Base-by-base conservation (phyloP, 2,888 invertebrate genomes). In the Opisthograptis luteolata region DNA sequence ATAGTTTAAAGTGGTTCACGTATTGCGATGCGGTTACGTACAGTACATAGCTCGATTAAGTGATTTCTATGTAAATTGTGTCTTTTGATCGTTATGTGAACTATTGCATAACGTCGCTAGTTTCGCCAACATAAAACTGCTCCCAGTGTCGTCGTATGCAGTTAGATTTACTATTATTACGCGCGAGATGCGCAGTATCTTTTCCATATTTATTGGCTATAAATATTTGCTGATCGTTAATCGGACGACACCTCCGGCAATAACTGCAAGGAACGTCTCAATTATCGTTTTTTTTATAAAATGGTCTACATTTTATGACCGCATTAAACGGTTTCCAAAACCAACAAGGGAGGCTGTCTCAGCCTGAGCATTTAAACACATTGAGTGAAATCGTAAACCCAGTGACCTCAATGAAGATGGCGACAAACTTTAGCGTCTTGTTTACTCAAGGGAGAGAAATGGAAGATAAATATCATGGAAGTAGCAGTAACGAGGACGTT, bases 331-430 rank as follows among this genome's bases (percentile, higher is more conserved):
- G 66, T 73, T 73, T 77, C 73, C 73, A 79, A 79, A 82, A 81
- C 70, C 73, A 81, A 83, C 78, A 82, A 72, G 62, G 69, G 64
- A 65, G 64, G 59, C 66, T 59, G 65, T 62, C 62, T 58, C 58
- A 62, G 63, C 66, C 50, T 58, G 56, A 70, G 70, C 72, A 74
- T 79, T 76, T 73, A 69, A 76, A 73, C 62, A 71, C 73, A 77
- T 75, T 66, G 78, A 78, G 81, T 73, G 78, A 81, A 84, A 83
- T 82, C 81, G 79, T 84, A 83, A 83, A 84, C 81, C 79, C 76
- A 73, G 58, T 81, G 77, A 83, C 84, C 84, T 73, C 73, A 68
- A 80, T 83, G 68, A 76, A 78, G 67, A 58, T 58, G 62, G 62
- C 67, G 73, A 72, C 70, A 64, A 67, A 68, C 64, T 68, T 62